Evolutionary conservation across 2,113 vertebrate genomes (phyloP).

Genomic region (Antennarius striatus): DNA sequence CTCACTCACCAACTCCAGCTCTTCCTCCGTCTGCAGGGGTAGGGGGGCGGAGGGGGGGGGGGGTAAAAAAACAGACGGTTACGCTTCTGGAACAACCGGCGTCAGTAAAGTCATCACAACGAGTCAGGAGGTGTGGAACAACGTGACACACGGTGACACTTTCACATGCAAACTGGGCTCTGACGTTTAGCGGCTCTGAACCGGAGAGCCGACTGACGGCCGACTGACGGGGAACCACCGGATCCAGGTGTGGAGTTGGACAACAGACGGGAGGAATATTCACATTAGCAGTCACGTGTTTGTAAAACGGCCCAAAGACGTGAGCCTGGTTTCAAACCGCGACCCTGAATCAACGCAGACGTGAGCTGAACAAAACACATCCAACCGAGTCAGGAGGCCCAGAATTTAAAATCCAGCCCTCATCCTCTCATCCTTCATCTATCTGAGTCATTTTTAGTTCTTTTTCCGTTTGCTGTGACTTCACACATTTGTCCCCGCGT

Average conservation of each 20-base stretch:
- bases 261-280: background rate
- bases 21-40: conserved; percentile 90
- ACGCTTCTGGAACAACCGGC: conserved; percentile 37
- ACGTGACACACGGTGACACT: no score
- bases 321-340: no score
- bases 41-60: conserved; percentile 34
- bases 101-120: background rate
- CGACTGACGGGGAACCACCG: background rate
- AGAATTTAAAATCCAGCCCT: no score
- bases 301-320: no score
- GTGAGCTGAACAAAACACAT: no score
- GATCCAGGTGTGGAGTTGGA: conserved; percentile 9
- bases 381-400: no score
- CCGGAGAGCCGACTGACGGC: background rate
- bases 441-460: background rate
- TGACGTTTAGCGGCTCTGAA: no score
- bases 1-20: conserved; percentile 97
- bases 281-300: no score
- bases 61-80: conserved; percentile 51
- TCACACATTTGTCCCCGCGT: conserved; percentile 6
- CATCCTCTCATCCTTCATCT: no score
- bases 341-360: no score
- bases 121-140: background rate
- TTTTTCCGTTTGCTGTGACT: background rate
- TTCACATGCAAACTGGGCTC: no score